Evolutionary conservation across 2,113 vertebrate species (phyloP), one percentile per base, ranked within the genome.

Genomic region (Machaerirhynchus nigripectus): DNA sequence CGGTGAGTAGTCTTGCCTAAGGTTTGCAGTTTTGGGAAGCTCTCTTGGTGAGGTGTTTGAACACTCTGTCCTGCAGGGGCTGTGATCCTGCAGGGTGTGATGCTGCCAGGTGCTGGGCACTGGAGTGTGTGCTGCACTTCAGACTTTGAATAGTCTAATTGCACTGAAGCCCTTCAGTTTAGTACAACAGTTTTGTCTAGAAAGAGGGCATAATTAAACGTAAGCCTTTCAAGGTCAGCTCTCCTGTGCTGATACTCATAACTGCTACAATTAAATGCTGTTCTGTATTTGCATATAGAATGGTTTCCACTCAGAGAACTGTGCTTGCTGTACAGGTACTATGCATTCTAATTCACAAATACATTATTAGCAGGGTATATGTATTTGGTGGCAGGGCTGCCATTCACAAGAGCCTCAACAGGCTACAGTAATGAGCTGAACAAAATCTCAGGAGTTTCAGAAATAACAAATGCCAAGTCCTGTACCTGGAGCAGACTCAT

Each of bases 31-130:
- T 89, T 70, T 15, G 85, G 64, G 52, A 35, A 63, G 71, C 35
- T 57, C 18, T 55, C 39, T 63, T 42, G 60, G 19, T 22, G 57
- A 76, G 46, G 31, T 47, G 18, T 76, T 65, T 49, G 70, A 75
- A 24, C 5, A 3, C 7, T 1, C 7, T 1, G 19, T 31, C 28
- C 57, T 13, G 28, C 0, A 0, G n/a, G n/a, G n/a, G 60, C 67
- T 57, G 44, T 30, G 44, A 39, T 60, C 31, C 17, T 60, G 26
- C 39, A 42, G 50, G 47, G 28, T 24, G 23, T 13, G 37, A 61
- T 64, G 46, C 57, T 4, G 21, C 53, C n/a, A 4, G 78, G n/a
- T 68, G n/a, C 76, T 87, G 44, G 35, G 44, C 35, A 2, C 28
- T 31, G 64, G 42, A 59, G 27, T 4, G 13, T 23, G 18, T 30